Evolutionary conservation across 2,888 invertebrate genomes (phyloP).

Genomic region (Erannis defoliaria): DNA sequence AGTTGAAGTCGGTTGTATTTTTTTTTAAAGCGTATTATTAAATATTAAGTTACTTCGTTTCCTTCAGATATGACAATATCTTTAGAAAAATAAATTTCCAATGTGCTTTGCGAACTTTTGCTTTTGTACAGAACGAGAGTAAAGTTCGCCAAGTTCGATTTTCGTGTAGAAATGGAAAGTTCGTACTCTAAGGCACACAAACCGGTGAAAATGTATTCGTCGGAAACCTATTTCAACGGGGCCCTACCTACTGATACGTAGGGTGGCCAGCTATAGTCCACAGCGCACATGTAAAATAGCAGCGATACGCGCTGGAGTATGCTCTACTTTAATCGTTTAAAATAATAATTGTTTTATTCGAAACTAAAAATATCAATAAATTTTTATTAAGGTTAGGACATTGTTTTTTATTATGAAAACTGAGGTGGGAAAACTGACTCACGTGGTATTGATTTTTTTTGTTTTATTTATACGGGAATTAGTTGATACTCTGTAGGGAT

Average conservation of each 20-base stretch:
- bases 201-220: constrained; percentile 79
- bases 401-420: no score
- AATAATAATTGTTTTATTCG: not conserved
- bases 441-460: no score
- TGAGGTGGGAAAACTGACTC: no score
- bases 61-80: not conserved
- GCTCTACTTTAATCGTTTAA: constrained; percentile 64
- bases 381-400: no score
- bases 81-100: not conserved
- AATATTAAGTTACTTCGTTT: not conserved
- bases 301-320: constrained; percentile 55
- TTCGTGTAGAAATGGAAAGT: constrained; percentile 68
- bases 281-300: constrained; percentile 85
- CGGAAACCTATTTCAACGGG: constrained; percentile 78
- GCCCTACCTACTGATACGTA: constrained; percentile 81
- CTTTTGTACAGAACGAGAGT: constrained; percentile 55
- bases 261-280: constrained; percentile 79
- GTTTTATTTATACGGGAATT: no score
- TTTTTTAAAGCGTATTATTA: not conserved
- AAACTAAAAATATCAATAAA: no score
- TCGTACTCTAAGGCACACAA: constrained; percentile 70
- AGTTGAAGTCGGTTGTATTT: no score
- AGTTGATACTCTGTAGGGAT: no score
- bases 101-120: constrained; percentile 8
- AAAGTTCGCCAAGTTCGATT: constrained; percentile 51